Percentiles rank a stretch among this genome's conserved stretches.
phyloP scores from a whole-genome alignment of 2,113 vertebrate genomes.

The Orcinus orca region DNA sequence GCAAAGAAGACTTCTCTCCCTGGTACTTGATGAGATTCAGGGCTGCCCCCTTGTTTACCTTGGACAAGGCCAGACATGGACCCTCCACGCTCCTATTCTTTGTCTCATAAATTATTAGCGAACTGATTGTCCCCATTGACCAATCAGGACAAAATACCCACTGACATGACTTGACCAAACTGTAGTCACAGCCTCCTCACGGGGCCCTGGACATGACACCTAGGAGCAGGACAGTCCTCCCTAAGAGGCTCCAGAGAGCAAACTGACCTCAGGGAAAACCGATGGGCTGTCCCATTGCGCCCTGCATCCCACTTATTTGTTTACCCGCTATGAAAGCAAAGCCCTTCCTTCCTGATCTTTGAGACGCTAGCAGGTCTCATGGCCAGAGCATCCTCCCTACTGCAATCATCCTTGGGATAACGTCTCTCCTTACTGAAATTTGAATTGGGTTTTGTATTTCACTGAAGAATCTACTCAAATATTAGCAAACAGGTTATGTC shows the following conservation, averaged over 20 bases:
- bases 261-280: neutral
- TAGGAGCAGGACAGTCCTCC: neutral
- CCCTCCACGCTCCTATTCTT: neutral
- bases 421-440: neutral
- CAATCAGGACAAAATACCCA: neutral
- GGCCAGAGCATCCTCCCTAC: neutral
- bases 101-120: neutral
- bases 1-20: neutral
- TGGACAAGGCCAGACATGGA: neutral
- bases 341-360: neutral
- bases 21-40: neutral
- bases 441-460: neutral
- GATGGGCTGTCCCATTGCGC: neutral
- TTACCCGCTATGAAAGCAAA: neutral
- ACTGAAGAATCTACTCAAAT: neutral
- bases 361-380: neutral
- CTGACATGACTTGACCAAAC: neutral
- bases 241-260: neutral
- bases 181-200: neutral
- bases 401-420: neutral
- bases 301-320: rapidly evolving
- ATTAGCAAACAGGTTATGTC: neutral
- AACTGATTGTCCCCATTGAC: neutral
- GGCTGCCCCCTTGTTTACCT: neutral
- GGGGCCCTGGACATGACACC: neutral